Conservation (phyloP, 35 echinoderm and acorn worm species). For the Ophiothrix spiculata region DNA sequence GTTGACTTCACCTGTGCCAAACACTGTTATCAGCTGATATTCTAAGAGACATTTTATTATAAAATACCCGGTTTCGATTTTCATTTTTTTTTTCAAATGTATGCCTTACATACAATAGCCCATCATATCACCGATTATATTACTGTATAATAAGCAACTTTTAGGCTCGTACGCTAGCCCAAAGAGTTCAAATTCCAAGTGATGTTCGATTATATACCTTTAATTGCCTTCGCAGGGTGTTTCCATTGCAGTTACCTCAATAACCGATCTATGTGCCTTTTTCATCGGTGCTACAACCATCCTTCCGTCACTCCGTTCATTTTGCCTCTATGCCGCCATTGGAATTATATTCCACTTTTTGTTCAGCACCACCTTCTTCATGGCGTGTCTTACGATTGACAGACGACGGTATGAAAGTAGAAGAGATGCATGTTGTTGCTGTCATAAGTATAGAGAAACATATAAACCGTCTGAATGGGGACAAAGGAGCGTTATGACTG, state of each 20-base stretch:
- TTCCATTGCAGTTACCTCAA: background rate
- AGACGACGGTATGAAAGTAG: background rate
- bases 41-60: too few relatives aligned
- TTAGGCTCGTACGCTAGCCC: too few relatives aligned
- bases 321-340: background rate
- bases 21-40: too few relatives aligned
- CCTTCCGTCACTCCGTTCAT: background rate
- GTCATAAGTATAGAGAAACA: background rate
- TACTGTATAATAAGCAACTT: too few relatives aligned
- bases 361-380: background rate
- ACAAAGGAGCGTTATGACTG: background rate
- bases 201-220: too few relatives aligned
- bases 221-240: too few relatives aligned
- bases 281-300: background rate
- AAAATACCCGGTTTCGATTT: too few relatives aligned
- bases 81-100: too few relatives aligned
- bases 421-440: background rate
- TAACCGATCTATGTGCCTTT: background rate
- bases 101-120: too few relatives aligned
- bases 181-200: too few relatives aligned
- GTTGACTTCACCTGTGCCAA: too few relatives aligned
- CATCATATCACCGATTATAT: too few relatives aligned
- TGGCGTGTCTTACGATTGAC: background rate
- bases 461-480: background rate
- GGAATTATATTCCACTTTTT: background rate